Evolutionary conservation across 2,797 vertebrate genomes (phyloP).

Genomic region (Pipistrellus pygmaeus): DNA sequence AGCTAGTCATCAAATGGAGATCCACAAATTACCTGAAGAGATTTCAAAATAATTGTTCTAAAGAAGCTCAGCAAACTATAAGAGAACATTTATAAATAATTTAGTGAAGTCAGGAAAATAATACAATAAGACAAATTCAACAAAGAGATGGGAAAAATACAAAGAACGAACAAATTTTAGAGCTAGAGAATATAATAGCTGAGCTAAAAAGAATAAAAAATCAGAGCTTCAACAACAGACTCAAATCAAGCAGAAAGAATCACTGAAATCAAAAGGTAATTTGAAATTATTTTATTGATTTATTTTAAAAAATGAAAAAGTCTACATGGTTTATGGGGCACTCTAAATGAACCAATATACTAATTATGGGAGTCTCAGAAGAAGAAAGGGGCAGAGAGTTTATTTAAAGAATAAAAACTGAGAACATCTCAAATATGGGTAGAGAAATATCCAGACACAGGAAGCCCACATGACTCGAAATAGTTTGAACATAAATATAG

Average conservation of each 20-base stretch:
- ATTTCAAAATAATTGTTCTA: background rate
- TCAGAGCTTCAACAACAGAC: background rate
- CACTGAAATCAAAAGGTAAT: background rate
- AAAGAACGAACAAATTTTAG: background rate
- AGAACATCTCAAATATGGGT: background rate
- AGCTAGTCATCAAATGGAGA: background rate
- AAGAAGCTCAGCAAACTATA: background rate
- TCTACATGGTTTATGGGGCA: background rate
- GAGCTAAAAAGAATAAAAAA: background rate
- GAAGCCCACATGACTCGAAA: background rate
- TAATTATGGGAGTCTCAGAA: background rate
- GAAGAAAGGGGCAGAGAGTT: background rate
- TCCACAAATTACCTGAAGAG: background rate
- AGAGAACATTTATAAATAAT: background rate
- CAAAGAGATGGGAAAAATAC: background rate
- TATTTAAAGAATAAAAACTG: background rate
- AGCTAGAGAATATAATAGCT: background rate
- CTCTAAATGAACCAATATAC: background rate
- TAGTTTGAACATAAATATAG: background rate
- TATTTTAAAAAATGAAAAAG: background rate
- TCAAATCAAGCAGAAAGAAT: background rate
- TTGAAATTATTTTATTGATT: background rate
- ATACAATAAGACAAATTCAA: background rate
- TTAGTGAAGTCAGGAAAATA: background rate
- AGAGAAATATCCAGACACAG: background rate